Base-by-base conservation (phyloP, 2,113 vertebrate genomes). In the Silurus meridionalis region DNA sequence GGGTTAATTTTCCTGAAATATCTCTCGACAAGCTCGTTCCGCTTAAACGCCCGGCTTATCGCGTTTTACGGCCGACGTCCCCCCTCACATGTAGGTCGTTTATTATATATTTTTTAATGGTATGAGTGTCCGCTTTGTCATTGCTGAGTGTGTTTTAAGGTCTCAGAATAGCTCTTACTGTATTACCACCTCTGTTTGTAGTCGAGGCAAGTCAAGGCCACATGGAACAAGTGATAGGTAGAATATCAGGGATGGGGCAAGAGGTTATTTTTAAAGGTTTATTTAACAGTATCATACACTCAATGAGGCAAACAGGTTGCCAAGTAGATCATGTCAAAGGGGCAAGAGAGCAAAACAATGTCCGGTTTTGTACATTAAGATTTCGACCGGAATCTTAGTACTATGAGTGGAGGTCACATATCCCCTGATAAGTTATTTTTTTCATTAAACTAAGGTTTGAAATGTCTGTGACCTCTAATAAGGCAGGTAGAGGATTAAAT, bases 1-100 rank as follows among this genome's bases (percentile, higher is more conserved):
- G 28, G 57, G 55, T 60, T 80, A 60, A 80, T 80, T 80, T 80
- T 80, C 28, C 78, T 37, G 78, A 80, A 80, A 60, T 80, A 46
- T 80, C 78, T 80, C 57, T 61, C 57, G 9, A 46, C 78, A 61
- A 48, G 78, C 14, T 14, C 2, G 57, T 61, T 80, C 57, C 57
- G 28, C 78, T 48, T 80, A 61, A 80, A 80, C 28, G 28, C 78
- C 25, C 25, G 8, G 77, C 55, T 80, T 61, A 78, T 78, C 55
- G 74, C 55, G 74, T 78, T 80, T 61, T 80, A 61, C 9, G 8
- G 57, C 78, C 9, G 57, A 61, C 17, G 28, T 46, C 61, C 37
- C 37, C 57, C 78, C 78, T 61, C 28, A 60, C 28, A 48, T 61
- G 57, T 61, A 46, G 78, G 78, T 23, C 9, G 10, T 48, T 80